These are phyloP conservation scores for Steinernema feltiae DNA, from an alignment of 1,140 invertebrate species.

Conservation along the genomic window DNA sequence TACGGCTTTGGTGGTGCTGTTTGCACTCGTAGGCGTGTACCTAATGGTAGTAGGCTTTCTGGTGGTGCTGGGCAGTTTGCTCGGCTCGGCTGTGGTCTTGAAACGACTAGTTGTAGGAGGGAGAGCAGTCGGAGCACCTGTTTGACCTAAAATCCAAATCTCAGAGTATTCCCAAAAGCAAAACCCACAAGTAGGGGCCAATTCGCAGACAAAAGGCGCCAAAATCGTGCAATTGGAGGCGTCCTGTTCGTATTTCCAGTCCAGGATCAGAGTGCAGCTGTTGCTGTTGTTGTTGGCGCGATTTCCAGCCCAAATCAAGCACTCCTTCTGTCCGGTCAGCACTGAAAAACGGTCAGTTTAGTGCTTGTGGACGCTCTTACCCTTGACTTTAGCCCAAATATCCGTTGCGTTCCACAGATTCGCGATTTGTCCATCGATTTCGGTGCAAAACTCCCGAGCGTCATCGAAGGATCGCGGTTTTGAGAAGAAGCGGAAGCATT, in stretches of 20 bases:
- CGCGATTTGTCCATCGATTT: background rate
- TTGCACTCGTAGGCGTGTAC: background rate
- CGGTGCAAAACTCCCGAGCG: background rate
- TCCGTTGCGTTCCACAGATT: background rate
- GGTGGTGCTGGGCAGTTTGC: too few relatives aligned
- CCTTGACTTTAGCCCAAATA: background rate
- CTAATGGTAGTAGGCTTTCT: background rate
- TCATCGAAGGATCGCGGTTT: background rate
- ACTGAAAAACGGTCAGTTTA: background rate
- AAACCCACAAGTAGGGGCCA: background rate
- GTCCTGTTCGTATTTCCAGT: background rate
- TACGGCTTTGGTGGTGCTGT: background rate
- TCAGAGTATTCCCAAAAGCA: background rate
- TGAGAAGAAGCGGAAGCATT: background rate
- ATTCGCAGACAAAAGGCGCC: background rate
- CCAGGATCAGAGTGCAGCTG: background rate
- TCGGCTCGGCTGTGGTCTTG: too few relatives aligned
- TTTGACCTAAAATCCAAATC: too few relatives aligned
- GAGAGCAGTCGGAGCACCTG: too few relatives aligned
- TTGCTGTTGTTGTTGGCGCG: background rate
- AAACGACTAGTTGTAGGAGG: too few relatives aligned
- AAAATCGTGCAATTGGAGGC: background rate
- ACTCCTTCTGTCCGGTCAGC: background rate
- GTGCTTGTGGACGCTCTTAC: background rate
- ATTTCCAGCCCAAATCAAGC: background rate